phyloP scores from a whole-genome alignment of 2,888 invertebrate species.

The Pollenia amentaria region DNA sequence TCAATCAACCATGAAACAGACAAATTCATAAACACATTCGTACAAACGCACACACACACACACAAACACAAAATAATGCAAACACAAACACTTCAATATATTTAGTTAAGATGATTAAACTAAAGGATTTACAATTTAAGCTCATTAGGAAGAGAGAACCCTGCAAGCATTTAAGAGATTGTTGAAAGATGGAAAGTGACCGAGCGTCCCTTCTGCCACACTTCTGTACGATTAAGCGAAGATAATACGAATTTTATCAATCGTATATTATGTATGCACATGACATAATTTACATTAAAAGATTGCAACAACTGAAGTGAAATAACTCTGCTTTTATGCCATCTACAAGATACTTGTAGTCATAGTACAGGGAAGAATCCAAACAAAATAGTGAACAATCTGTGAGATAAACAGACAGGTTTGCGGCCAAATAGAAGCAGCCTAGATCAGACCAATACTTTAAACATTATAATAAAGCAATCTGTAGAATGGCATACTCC shows the following conservation, averaged over 20 bases:
- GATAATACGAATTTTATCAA: too few relatives aligned
- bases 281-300: too few relatives aligned
- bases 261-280: too few relatives aligned
- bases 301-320: too few relatives aligned
- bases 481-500: not conserved
- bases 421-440: not conserved
- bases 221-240: too few relatives aligned
- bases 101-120: constrained; percentile 48
- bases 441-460: not conserved
- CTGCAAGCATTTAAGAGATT: too few relatives aligned
- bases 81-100: constrained; percentile 7
- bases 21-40: not conserved
- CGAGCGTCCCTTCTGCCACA: too few relatives aligned
- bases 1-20: constrained; percentile 36
- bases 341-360: not conserved
- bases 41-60: not conserved
- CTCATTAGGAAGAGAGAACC: constrained; percentile 16
- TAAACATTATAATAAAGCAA: not conserved
- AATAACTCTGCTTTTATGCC: too few relatives aligned
- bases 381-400: not conserved
- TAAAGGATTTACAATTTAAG: constrained; percentile 57
- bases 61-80: constrained; percentile 7
- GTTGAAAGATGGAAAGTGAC: too few relatives aligned
- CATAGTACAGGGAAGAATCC: not conserved
- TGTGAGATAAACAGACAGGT: not conserved